Percentiles rank a stretch among this genome's conserved stretches.
These are phyloP conservation scores for Ardeotis arabs DNA, from an alignment of 2,113 vertebrate genomes.

Conservation along the genomic window DNA sequence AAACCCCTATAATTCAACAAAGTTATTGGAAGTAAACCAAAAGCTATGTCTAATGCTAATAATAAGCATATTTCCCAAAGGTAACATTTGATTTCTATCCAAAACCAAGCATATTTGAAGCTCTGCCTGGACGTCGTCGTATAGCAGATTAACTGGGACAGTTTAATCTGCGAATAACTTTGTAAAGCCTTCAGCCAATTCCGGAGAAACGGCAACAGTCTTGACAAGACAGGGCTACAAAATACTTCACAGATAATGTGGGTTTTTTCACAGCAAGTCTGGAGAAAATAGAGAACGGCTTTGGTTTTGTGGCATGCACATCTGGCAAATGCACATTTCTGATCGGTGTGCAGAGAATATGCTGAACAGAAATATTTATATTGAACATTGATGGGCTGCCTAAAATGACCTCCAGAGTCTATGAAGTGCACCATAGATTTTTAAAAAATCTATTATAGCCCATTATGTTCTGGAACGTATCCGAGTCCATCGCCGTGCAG, in stretches of 20 bases:
- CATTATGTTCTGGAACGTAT: neutral
- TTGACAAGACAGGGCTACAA: neutral
- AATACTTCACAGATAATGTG: neutral
- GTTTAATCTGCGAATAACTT: neutral
- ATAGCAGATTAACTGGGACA: neutral
- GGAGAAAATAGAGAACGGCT: neutral
- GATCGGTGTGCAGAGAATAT: neutral
- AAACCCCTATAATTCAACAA: neutral
- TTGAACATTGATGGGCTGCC: neutral
- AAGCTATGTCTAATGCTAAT: conserved; percentile 8
- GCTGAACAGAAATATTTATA: neutral
- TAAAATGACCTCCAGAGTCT: conserved; percentile 20
- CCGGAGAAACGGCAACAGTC: neutral
- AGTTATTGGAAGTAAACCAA: conserved; percentile 9
- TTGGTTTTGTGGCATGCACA: neutral
- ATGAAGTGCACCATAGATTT: neutral
- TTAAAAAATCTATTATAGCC: conserved; percentile 13
- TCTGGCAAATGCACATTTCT: neutral
- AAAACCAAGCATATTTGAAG: neutral
- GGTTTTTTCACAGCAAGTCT: neutral
- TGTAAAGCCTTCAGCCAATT: neutral
- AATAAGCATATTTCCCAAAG: conserved; percentile 49
- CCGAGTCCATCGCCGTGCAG: neutral
- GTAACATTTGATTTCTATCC: conserved; percentile 37
- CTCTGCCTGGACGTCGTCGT: neutral